A percentile compares a stretch with the other conserved stretches of the same genome.
These are phyloP conservation scores for Ictidomys tridecemlineatus DNA, from an alignment of 2,113 vertebrate genomes.

Conservation along the genomic window DNA sequence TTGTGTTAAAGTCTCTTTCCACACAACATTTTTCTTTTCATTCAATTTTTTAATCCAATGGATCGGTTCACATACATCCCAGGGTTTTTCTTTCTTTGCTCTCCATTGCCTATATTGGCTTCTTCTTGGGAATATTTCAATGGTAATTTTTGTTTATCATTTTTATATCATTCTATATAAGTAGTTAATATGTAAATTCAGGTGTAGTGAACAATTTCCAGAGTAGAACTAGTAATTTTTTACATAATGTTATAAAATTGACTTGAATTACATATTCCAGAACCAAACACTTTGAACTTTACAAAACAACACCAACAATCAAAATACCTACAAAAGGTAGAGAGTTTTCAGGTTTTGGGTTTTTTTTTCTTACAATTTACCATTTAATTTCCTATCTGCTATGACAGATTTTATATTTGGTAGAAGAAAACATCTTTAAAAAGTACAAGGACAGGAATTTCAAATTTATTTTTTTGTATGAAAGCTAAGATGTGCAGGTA, in stretches of 20 bases:
- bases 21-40: background rate
- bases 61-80: background rate
- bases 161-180: constrained; percentile 12
- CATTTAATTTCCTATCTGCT: background rate
- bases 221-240: constrained; percentile 14
- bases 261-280: constrained; percentile 26
- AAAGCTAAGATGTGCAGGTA: background rate
- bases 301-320: background rate
- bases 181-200: background rate
- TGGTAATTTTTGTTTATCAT: background rate
- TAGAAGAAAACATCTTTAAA: background rate
- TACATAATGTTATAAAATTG: constrained; percentile 19
- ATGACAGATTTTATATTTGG: background rate
- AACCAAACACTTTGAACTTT: constrained; percentile 32
- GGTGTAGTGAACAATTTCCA: background rate
- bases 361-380: background rate
- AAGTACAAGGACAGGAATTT: background rate
- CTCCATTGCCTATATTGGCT: background rate
- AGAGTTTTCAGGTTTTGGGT: background rate
- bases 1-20: constrained; percentile 2
- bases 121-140: constrained; percentile 20
- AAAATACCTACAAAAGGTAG: background rate
- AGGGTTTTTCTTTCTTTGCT: background rate
- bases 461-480: background rate
- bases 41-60: background rate